These are phyloP conservation scores for Etheostoma spectabile DNA, from an alignment of 2,113 vertebrate genomes.

Conservation along the genomic window DNA sequence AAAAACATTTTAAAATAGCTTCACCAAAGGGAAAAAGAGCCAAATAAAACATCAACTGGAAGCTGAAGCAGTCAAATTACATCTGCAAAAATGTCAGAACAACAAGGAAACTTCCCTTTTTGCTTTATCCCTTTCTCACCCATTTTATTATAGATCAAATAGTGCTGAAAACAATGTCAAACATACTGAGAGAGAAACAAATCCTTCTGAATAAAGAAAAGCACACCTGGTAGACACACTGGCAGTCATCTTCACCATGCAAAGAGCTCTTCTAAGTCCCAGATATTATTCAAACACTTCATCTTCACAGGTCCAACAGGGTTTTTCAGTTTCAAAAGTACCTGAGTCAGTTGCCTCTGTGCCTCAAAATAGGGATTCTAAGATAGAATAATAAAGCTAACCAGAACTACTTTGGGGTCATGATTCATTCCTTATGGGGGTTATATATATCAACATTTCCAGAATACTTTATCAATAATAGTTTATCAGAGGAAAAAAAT, in stretches of 20 bases:
- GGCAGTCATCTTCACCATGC: constrained; percentile 12
- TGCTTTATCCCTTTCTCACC: constrained; percentile 13
- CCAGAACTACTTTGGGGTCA: constrained; percentile 12
- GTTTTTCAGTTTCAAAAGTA: constrained; percentile 46
- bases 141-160: constrained; percentile 58
- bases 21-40: constrained; percentile 21
- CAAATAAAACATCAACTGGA: constrained; percentile 36
- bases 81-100: constrained; percentile 32
- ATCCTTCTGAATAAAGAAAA: constrained; percentile 41
- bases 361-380: neutral
- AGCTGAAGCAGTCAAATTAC: constrained; percentile 45
- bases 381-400: constrained; percentile 21
- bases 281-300: constrained; percentile 22
- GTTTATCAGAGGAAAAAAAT: neutral
- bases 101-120: constrained; percentile 21
- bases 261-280: constrained; percentile 19
- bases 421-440: neutral
- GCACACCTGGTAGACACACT: constrained; percentile 40
- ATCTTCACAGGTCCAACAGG: constrained; percentile 42
- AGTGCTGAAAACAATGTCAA: constrained; percentile 39
- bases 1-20: constrained; percentile 28
- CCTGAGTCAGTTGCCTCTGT: constrained; percentile 12
- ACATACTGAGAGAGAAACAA: constrained; percentile 27
- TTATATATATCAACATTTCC: constrained; percentile 21
- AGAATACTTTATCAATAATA: neutral